Conservation (phyloP, 2,113 vertebrate species). For the Tetrax tetrax region DNA sequence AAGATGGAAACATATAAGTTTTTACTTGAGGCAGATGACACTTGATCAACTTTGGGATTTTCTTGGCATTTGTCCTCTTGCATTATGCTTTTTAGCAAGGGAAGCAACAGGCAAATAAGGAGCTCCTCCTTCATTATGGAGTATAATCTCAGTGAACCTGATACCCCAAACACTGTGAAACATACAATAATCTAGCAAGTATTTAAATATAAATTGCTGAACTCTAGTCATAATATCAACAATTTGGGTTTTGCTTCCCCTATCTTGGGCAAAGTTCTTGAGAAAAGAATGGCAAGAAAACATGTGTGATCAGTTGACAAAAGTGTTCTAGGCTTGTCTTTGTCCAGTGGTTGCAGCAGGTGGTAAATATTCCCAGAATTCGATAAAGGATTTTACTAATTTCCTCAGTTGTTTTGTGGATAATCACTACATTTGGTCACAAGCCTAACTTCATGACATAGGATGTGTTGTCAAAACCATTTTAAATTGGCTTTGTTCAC, state of each 20-base stretch:
- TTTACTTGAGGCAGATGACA: neutral
- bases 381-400: neutral
- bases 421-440: neutral
- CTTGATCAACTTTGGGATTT: neutral
- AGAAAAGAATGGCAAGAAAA: neutral
- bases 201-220: neutral
- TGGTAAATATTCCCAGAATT: neutral
- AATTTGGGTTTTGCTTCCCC: neutral
- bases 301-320: neutral
- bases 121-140: neutral
- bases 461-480: neutral
- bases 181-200: neutral
- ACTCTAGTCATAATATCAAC: neutral
- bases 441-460: neutral
- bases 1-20: neutral
- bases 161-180: neutral
- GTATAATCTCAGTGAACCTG: neutral
- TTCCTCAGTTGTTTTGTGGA: neutral
- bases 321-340: neutral
- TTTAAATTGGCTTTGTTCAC: neutral
- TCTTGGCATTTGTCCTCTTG: neutral
- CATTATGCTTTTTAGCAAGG: neutral
- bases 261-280: neutral
- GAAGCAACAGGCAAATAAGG: neutral
- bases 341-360: neutral